Percentiles rank a stretch among this genome's conserved stretches.
These are phyloP conservation scores for Bombus waltoni DNA, from an alignment of 1,140 invertebrate genomes.

Conservation along the genomic window DNA sequence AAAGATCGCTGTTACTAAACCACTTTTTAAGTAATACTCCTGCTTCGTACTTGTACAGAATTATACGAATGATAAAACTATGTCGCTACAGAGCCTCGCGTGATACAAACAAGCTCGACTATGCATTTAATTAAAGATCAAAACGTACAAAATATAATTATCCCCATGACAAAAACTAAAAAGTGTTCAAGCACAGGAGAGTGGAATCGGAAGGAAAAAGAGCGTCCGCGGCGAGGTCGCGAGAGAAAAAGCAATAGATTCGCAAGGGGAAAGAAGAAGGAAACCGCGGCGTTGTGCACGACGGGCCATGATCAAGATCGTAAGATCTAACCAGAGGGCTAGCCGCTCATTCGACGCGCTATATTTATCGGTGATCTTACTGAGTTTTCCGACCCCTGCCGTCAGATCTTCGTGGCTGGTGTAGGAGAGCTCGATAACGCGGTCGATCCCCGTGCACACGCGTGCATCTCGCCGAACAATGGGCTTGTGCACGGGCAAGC, in stretches of 20 bases:
- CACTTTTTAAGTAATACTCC: no score
- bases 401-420: constrained; percentile 52
- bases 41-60: background rate
- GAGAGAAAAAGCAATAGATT: background rate
- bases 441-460: constrained; percentile 42
- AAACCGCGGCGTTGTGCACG: constrained; percentile 67
- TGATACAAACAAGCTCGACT: no score
- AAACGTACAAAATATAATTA: background rate
- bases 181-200: no score
- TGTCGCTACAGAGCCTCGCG: background rate
- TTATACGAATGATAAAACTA: background rate
- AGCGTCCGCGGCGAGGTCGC: background rate
- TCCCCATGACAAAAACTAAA: no score
- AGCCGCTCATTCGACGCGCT: constrained; percentile 72
- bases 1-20: no score
- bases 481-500: constrained; percentile 16
- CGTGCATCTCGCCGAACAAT: constrained; percentile 43
- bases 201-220: constrained; percentile 4
- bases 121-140: background rate
- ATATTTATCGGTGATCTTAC: constrained; percentile 78
- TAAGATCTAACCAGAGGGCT: constrained; percentile 71
- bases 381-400: constrained; percentile 74
- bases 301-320: constrained; percentile 77
- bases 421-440: constrained; percentile 43
- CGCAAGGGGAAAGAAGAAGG: constrained; percentile 18